Percentiles rank a stretch among this genome's conserved stretches.
Conservation (phyloP, 2,113 vertebrate genomes). For the Entelurus aequoreus region DNA sequence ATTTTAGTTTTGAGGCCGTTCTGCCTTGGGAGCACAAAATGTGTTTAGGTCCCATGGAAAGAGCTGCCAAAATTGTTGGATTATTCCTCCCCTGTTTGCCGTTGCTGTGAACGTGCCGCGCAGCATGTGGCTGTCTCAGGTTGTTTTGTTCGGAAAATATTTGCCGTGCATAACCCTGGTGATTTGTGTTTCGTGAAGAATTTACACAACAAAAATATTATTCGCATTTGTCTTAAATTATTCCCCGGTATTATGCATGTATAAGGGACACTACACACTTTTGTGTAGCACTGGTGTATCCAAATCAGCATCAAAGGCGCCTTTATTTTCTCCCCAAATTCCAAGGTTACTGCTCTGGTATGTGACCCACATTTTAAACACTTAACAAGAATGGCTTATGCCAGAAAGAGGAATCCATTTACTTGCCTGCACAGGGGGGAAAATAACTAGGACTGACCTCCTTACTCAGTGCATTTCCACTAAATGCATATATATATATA, state of each 20-base stretch:
- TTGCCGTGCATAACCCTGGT: not conserved
- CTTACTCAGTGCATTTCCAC: too few species aligned
- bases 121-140: slow-evolving; percentile 24
- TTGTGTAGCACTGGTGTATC: slow-evolving; percentile 33
- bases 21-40: slow-evolving; percentile 43
- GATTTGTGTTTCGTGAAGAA: slow-evolving; percentile 3
- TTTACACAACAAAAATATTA: slow-evolving; percentile 21
- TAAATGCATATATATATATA: too few species aligned
- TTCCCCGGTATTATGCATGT: slow-evolving; percentile 32
- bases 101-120: slow-evolving; percentile 20
- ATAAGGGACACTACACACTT: slow-evolving; percentile 15
- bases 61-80: slow-evolving; percentile 27
- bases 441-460: slow-evolving; percentile 3
- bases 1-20: slow-evolving; percentile 37
- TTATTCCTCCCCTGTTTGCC: slow-evolving; percentile 37
- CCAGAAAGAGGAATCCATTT: slow-evolving; percentile 32
- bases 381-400: slow-evolving; percentile 43
- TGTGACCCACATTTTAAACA: slow-evolving; percentile 62
- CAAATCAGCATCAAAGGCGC: slow-evolving; percentile 48
- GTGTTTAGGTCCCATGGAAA: slow-evolving; percentile 24
- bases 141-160: not conserved
- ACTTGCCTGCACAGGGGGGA: slow-evolving; percentile 3
- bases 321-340: slow-evolving; percentile 50
- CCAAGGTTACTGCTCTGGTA: slow-evolving; percentile 49
- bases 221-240: not conserved